Base-by-base conservation (phyloP, 2,888 invertebrate species). In the Kuschelorhynchus macadamiae region DNA sequence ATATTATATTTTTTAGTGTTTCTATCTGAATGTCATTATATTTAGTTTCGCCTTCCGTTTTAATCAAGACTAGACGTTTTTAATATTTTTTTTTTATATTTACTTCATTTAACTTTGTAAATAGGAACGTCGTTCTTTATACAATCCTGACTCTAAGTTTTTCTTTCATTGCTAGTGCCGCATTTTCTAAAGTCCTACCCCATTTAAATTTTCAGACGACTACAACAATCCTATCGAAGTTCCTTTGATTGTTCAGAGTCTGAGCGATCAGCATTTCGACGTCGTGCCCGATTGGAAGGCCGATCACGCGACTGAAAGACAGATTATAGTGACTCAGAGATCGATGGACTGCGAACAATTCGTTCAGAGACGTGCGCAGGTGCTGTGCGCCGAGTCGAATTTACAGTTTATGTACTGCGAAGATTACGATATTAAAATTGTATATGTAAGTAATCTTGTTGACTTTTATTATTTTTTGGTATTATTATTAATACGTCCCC, bases 261-360 rank as follows among this genome's bases (percentile, higher is more conserved):
- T 82, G 55, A 80, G 80, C 59, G 84, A 83, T 57, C 83, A 83
- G 72, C 82, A 82, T 52, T 77, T 83, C 33, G 84, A 84, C 69
- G 75, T 81, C 14, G 81, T 84, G 47, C 83, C 84, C 3, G 83
- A 83, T 64, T 80, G 78, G 41, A 81, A 81, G 20, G 75, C 77
- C n/a, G 83, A 84, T 72, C 81, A 83, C 67, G 72, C 81, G 46
- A 78, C 79, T 52, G 84, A 84, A 76, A 81, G 83, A 71, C 83
- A 83, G 69, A 73, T 84, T 36, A 81, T 83, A 60, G 80, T 84
- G 14, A 83, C 81, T 18, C 84, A 84, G 72, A 76, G 82, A 72
- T 82, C 83, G 3, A 83, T 84, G 63, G 84, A 84, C 74, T 83
- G 82, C 70, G 84, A 84, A 74, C 83, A 83, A 70, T 84, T 84